These are phyloP conservation scores for Thecophora atra DNA, from an alignment of 2,888 invertebrate genomes.

Conservation along the genomic window DNA sequence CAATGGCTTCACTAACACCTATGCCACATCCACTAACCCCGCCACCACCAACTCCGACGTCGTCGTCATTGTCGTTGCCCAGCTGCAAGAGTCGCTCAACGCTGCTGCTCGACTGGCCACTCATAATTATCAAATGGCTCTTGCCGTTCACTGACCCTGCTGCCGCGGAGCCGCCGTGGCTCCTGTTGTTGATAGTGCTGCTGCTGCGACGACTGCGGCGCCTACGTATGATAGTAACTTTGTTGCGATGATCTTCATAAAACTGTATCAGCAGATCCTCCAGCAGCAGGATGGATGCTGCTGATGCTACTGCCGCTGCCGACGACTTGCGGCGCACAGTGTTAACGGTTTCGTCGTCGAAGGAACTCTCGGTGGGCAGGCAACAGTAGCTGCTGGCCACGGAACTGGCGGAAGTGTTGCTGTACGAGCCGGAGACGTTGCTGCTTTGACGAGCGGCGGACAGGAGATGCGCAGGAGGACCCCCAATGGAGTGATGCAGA, in stretches of 20 bases:
- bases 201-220: conserved; percentile 48
- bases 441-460: conserved; percentile 44
- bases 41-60: conserved; percentile 25
- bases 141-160: conserved; percentile 39
- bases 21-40: conserved; percentile 42
- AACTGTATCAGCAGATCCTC: conserved; percentile 64
- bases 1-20: conserved; percentile 46
- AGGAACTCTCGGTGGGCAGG: conserved; percentile 46
- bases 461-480: conserved; percentile 42
- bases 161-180: conserved; percentile 39
- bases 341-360: conserved; percentile 46
- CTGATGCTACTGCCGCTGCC: conserved; percentile 39
- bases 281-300: conserved; percentile 54
- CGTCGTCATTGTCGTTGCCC: conserved; percentile 46
- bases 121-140: conserved; percentile 52
- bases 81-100: conserved; percentile 51
- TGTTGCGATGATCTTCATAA: conserved; percentile 62
- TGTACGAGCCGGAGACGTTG: conserved; percentile 50
- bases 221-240: conserved; percentile 57
- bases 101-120: conserved; percentile 50
- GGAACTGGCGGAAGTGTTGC: conserved; percentile 46
- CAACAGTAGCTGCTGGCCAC: conserved; percentile 47
- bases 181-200: conserved; percentile 38
- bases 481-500: conserved; percentile 56
- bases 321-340: conserved; percentile 57